Percentiles rank a stretch among this genome's conserved stretches.
phyloP scores from a whole-genome alignment of 64 coral and sea anemone genomes.

The Porites lutea region DNA sequence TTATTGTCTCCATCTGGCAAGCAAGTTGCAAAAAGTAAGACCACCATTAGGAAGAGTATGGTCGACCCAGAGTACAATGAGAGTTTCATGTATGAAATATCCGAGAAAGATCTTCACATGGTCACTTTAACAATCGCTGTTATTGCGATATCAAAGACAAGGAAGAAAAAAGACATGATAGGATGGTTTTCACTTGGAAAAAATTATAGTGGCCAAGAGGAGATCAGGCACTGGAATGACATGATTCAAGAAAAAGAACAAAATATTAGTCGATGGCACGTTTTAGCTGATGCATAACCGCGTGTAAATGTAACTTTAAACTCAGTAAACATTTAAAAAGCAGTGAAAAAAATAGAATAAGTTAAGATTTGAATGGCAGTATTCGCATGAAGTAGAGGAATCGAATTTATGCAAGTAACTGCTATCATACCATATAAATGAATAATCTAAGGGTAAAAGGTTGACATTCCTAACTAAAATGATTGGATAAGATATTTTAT shows the following conservation, averaged over 20 bases:
- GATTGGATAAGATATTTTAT: no score
- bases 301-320: not conserved
- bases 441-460: no score
- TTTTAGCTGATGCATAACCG: slow-evolving; percentile 78
- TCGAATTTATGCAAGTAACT: no score
- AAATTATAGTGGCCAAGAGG: slow-evolving; percentile 97
- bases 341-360: not conserved
- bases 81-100: slow-evolving; percentile 99
- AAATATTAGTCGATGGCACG: slow-evolving; percentile 93
- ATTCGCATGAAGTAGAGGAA: no score
- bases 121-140: slow-evolving; percentile 95
- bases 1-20: slow-evolving; percentile 96
- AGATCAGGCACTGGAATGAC: slow-evolving; percentile 97
- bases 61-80: slow-evolving; percentile 99
- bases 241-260: slow-evolving; percentile 99
- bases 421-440: no score
- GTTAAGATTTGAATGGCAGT: no score
- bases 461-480: no score
- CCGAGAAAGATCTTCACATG: slow-evolving; percentile 93
- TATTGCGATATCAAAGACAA: slow-evolving; percentile 90
- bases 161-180: slow-evolving; percentile 98
- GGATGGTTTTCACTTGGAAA: slow-evolving; percentile 98
- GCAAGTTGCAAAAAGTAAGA: slow-evolving; percentile 99
- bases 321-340: not conserved
- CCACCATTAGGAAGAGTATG: slow-evolving; percentile 99